A percentile compares a stretch with the other conserved stretches of the same genome.
Conservation (phyloP, 2,888 invertebrate species). For the Eupelmus urozonus region DNA sequence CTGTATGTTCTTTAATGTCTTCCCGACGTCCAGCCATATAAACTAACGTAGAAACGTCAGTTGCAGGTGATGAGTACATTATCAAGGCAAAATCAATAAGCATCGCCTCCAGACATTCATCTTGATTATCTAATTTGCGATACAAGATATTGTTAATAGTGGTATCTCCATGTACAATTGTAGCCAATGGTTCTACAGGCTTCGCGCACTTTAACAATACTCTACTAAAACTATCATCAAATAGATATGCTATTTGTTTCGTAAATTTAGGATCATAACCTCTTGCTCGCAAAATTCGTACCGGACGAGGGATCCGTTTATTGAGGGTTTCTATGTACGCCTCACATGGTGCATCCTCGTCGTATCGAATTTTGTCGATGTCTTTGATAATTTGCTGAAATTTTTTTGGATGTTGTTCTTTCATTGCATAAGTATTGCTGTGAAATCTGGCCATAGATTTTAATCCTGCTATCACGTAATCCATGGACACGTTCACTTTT, state of each 20-base stretch:
- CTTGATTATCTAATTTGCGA: constrained; percentile 33
- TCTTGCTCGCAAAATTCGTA: constrained; percentile 62
- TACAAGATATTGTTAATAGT: constrained; percentile 70
- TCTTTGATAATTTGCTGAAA: constrained; percentile 63
- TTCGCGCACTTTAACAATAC: constrained; percentile 59
- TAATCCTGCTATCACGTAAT: constrained; percentile 67
- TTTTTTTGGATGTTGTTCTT: constrained; percentile 59
- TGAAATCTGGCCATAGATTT: constrained; percentile 70
- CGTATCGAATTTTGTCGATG: constrained; percentile 62
- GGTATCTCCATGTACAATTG: constrained; percentile 72
- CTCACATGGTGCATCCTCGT: constrained; percentile 29
- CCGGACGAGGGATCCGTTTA: background rate
- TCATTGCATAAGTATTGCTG: constrained; percentile 67
- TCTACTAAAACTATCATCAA: constrained; percentile 60
- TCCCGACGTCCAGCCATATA: constrained; percentile 62
- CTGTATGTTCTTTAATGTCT: constrained; percentile 42
- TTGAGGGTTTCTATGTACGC: background rate
- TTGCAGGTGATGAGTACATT: constrained; percentile 67
- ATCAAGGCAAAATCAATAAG: constrained; percentile 68
- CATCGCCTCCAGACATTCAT: constrained; percentile 53
- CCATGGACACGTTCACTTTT: constrained; percentile 55
- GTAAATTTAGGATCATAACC: constrained; percentile 65
- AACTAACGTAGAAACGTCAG: constrained; percentile 70
- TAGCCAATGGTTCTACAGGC: constrained; percentile 68
- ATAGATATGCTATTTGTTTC: constrained; percentile 62